Evolutionary conservation across 2,888 invertebrate species (phyloP), one percentile per base, ranked within the genome.

Genomic region (Antheraea yamamai): DNA sequence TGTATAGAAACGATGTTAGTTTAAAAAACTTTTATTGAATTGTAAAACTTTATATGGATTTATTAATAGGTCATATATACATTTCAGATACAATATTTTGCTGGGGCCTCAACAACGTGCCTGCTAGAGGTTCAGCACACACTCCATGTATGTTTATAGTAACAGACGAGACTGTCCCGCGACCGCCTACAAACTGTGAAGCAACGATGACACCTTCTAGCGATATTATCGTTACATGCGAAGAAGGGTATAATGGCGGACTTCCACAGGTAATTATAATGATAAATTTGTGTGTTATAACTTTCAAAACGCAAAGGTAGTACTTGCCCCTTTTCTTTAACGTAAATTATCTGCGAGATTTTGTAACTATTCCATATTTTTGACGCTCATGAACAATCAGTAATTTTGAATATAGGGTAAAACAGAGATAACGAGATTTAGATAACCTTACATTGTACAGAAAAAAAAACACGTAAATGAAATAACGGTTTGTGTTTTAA

Each of bases 171-270:
- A 94, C 93, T 0, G 84, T 82, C 23, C 95, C 95, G 18, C 90
- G 88, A 0, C 88, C 94, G 26, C 94, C 93, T 0, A 78, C 82
- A 0, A 81, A 82, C 61, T 95, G 94, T 78, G 77, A 79, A 7
- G 94, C 94, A 0, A 81, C 82, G 23, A 90, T 87, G 72, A 86
- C 82, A 61, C 74, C 76, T 2, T 74, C 77, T 0, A 79, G 81
- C 12, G 92, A 92, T 55, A 91, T 95, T 66, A 82, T 84, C 8
- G 84, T 94, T 47, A 83, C 82, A 0, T 95, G 95, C 78, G 84
- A 88, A 55, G 88, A 89, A 76, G 93, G 94, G 14, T 91, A 94
- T 75, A 88, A 93, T 74, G 95, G 94, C 0, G 94, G 95, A 26
- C 77, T 93, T 55, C 87, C 87, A 26, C 95, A 95, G 89, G 95